phyloP scores from a whole-genome alignment of 2,113 vertebrate genomes.

The Sorex fumeus region DNA sequence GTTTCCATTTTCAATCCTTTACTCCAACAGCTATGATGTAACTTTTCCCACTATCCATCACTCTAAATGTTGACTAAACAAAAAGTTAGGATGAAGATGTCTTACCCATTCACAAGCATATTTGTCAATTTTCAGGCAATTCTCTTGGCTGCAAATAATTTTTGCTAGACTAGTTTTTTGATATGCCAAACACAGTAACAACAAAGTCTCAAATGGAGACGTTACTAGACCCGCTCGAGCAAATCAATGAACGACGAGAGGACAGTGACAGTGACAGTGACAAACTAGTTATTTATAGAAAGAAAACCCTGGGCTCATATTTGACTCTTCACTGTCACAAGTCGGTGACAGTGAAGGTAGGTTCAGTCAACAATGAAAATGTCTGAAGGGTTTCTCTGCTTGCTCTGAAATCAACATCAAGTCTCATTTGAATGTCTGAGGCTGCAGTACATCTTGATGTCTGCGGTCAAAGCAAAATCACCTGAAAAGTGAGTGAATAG shows the following conservation, averaged over 20 bases:
- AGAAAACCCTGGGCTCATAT: conserved; percentile 48
- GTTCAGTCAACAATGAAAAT: conserved; percentile 73
- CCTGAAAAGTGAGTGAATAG: conserved; percentile 76
- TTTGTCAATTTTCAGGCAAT: neutral
- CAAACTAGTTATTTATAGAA: conserved; percentile 21
- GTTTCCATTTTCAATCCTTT: neutral
- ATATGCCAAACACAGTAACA: too few relatives aligned
- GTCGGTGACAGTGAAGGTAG: conserved; percentile 68
- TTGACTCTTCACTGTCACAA: conserved; percentile 28
- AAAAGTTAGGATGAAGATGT: conserved; percentile 5
- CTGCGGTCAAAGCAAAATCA: conserved; percentile 78
- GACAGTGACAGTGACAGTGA: too few relatives aligned
- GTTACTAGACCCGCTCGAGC: too few relatives aligned
- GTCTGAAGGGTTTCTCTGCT: conserved; percentile 66
- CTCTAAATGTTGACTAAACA: neutral
- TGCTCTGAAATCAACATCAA: conserved; percentile 53
- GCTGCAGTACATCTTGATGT: conserved; percentile 51
- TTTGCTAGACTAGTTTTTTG: conserved; percentile 28
- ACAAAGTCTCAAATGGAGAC: too few relatives aligned
- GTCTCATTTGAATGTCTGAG: conserved; percentile 46
- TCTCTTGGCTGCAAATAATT: neutral
- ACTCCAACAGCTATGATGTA: neutral
- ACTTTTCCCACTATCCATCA: neutral
- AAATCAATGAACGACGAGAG: too few relatives aligned
- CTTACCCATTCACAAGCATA: neutral